Evolutionary conservation across 1,140 invertebrate genomes (phyloP), one percentile per base, ranked within the genome.

Genomic region (Oryzaephilus surinamensis): DNA sequence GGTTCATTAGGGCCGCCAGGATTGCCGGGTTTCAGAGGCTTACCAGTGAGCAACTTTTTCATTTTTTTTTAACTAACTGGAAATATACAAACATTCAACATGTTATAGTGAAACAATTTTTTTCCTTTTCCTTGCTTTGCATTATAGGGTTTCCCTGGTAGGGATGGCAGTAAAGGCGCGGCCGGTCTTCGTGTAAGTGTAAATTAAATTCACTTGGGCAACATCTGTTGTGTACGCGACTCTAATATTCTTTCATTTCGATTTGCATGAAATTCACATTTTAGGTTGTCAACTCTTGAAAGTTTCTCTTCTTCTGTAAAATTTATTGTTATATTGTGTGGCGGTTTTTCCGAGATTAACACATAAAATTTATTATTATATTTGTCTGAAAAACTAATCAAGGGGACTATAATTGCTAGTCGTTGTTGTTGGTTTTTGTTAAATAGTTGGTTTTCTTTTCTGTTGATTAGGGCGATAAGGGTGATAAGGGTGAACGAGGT

Each of bases 401-500:
- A 24, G 4, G 8, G 10, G 8, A 24, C 11, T 24, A 24, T n/a
- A n/a, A n/a, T 5, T 20, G 19, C 19, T 6, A 35, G 5, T 1
- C 12, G 19, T 18, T 0, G 12, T 33, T 35, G 32, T 38, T 38
- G n/a, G n/a, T n/a, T n/a, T n/a, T n/a, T n/a, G n/a, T n/a, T n/a
- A n/a, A n/a, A n/a, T n/a, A n/a, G n/a, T n/a, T n/a, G n/a, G n/a
- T n/a, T n/a, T n/a, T n/a, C n/a, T n/a, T n/a, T n/a, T n/a, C n/a
- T n/a, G n/a, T n/a, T n/a, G n/a, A n/a, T 49, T 69, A 92, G 88
- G 88, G 88, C 41, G 84, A 90, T 52, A 81, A 78, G 60, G 88
- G 89, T 32, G 83, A 88, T 58, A 92, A 90, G 59, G 88, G 89
- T 44, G 89, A 93, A 57, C 74, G 86, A 51, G 89, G 89, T 31